A percentile compares a stretch with the other conserved stretches of the same genome.
phyloP scores from a whole-genome alignment of 2,113 vertebrate species.

The Tragelaphus scriptus region DNA sequence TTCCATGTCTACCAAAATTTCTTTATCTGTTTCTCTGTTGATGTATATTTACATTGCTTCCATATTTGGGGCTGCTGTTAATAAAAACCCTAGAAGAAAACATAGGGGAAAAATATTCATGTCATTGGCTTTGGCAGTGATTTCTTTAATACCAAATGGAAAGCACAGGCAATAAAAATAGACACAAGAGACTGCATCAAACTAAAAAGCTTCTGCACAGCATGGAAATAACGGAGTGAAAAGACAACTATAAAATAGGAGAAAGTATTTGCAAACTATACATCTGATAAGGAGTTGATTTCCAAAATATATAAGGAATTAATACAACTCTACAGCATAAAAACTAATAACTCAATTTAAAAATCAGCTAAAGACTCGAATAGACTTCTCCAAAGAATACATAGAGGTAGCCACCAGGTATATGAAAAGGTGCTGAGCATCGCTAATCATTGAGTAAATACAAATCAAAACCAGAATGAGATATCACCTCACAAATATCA shows the following conservation, averaged over 20 bases:
- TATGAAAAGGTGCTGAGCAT: not conserved
- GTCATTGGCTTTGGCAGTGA: not conserved
- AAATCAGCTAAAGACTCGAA: not conserved
- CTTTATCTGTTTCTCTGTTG: not conserved
- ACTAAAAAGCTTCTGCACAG: not conserved
- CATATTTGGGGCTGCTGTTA: not conserved
- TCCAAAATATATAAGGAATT: not conserved
- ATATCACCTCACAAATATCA: not conserved
- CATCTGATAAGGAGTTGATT: not conserved
- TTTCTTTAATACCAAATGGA: not conserved
- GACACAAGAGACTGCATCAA: not conserved
- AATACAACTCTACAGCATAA: not conserved
- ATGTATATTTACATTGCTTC: not conserved
- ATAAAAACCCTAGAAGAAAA: not conserved
- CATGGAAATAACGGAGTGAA: not conserved
- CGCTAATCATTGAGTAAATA: not conserved
- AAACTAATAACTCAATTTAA: not conserved
- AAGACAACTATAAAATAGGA: not conserved
- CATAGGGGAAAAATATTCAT: not conserved
- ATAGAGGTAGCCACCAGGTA: not conserved
- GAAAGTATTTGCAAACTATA: not conserved
- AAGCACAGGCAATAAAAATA: not conserved
- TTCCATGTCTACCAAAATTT: not conserved
- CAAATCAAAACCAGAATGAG: not conserved
- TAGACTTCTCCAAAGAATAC: not conserved